A percentile compares a stretch with the other conserved stretches of the same genome.
phyloP scores from a whole-genome alignment of 1,140 invertebrate species.

The Oedothorax gibbosus region DNA sequence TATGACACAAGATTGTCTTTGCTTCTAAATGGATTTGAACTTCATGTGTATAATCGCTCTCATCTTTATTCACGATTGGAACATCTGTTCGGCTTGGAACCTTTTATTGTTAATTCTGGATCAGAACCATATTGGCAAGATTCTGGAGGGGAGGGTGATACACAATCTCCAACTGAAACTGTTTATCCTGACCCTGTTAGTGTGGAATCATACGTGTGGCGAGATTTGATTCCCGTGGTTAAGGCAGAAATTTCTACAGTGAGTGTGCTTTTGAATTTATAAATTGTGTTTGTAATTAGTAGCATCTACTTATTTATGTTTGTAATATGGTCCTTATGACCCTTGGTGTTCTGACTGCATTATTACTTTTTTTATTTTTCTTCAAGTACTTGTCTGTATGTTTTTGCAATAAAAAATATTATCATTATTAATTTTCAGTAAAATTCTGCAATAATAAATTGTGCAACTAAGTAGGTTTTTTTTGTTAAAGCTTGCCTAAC shows the following conservation, averaged over 20 bases:
- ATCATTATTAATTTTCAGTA: too few species aligned
- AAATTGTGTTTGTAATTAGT: too few species aligned
- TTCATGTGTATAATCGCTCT: constrained; percentile 96
- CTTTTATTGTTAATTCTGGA: constrained; percentile 76
- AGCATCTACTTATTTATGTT: too few species aligned
- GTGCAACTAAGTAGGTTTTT: too few species aligned
- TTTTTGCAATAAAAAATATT: too few species aligned
- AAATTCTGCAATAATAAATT: too few species aligned
- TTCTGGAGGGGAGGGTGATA: constrained; percentile 55
- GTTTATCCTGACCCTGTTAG: constrained; percentile 43
- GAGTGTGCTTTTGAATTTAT: constrained; percentile 65
- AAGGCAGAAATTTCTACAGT: constrained; percentile 92
- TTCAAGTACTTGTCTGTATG: too few species aligned
- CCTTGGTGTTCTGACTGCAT: too few species aligned
- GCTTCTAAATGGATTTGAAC: constrained; percentile 94
- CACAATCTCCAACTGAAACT: constrained; percentile 32
- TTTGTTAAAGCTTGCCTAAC: too few species aligned
- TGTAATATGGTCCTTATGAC: too few species aligned
- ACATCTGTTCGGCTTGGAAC: constrained; percentile 86
- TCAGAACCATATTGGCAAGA: constrained; percentile 60
- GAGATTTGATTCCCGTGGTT: constrained; percentile 96
- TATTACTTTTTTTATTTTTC: too few species aligned
- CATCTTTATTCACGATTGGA: constrained; percentile 89
- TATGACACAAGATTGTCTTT: constrained; percentile 93
- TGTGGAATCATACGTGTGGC: constrained; percentile 78